Conservation (phyloP, 2,888 invertebrate genomes). For the Gryllus longicercus region DNA sequence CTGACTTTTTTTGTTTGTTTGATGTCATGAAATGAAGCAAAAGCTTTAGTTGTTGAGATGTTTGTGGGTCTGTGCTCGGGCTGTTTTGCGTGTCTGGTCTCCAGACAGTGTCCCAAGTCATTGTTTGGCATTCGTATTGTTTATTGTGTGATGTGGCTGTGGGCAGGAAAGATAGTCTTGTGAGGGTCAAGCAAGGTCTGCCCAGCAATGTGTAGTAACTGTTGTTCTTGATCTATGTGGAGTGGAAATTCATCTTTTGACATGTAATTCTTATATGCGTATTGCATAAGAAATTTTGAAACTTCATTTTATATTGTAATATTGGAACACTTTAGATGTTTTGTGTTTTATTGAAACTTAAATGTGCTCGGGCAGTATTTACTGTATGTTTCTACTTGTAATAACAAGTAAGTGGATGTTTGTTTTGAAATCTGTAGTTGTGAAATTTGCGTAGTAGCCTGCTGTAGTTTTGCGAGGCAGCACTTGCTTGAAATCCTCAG, state of each 20-base stretch:
- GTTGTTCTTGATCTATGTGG: slow-evolving; percentile 17
- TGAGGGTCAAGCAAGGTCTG: slow-evolving; percentile 21
- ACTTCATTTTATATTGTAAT: background rate
- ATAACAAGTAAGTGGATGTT: slow-evolving; percentile 1
- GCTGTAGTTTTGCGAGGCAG: background rate
- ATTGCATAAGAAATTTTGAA: background rate
- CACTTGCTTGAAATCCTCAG: background rate
- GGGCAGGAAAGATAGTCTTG: slow-evolving; percentile 26
- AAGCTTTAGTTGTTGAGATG: slow-evolving; percentile 28
- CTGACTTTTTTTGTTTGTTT: slow-evolving; percentile 20
- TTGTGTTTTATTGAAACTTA: background rate
- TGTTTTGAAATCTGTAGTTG: slow-evolving; percentile 4
- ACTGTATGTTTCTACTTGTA: slow-evolving; percentile 1
- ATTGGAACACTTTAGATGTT: slow-evolving; percentile 7
- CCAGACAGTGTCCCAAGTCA: slow-evolving; percentile 24
- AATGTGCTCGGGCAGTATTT: background rate
- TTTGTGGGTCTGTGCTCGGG: slow-evolving; percentile 29
- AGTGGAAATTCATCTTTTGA: background rate
- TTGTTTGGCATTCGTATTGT: slow-evolving; percentile 26
- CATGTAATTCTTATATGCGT: slow-evolving; percentile 5
- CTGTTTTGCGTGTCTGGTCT: slow-evolving; percentile 28
- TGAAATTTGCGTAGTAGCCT: slow-evolving; percentile 2
- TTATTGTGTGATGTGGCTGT: slow-evolving; percentile 30
- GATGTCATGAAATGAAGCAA: slow-evolving; percentile 27
- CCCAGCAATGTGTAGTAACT: background rate